These are phyloP conservation scores for Columba janthina DNA, from an alignment of 2,113 vertebrate species.

Conservation along the genomic window DNA sequence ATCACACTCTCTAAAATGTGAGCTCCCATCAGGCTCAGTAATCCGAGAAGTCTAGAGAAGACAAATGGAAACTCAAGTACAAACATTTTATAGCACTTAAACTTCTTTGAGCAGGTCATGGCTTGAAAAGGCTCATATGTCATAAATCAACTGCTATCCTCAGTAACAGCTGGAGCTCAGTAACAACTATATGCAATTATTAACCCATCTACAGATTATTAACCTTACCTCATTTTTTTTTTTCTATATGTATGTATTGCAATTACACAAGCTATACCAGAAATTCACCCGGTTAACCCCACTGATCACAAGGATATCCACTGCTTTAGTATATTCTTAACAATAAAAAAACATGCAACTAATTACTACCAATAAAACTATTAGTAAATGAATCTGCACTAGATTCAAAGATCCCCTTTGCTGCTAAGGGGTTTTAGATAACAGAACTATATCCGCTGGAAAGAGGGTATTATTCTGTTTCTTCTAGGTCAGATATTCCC, in stretches of 20 bases:
- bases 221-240: not conserved
- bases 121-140: not conserved
- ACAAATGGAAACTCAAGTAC: not conserved
- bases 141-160: not conserved
- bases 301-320: not conserved
- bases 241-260: not conserved
- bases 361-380: not conserved
- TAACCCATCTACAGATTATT: not conserved
- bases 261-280: not conserved
- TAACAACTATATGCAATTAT: not conserved
- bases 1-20: not conserved
- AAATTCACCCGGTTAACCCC: not conserved
- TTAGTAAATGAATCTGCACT: not conserved
- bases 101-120: not conserved
- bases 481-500: not conserved
- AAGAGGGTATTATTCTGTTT: not conserved
- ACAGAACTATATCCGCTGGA: not conserved
- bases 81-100: not conserved
- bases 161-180: not conserved
- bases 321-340: not conserved
- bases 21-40: not conserved
- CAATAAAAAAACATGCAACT: not conserved
- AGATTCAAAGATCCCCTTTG: not conserved
- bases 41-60: not conserved
- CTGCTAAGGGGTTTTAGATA: not conserved